These are phyloP conservation scores for Ardeotis arabs DNA, from an alignment of 2,113 vertebrate genomes.

Conservation along the genomic window DNA sequence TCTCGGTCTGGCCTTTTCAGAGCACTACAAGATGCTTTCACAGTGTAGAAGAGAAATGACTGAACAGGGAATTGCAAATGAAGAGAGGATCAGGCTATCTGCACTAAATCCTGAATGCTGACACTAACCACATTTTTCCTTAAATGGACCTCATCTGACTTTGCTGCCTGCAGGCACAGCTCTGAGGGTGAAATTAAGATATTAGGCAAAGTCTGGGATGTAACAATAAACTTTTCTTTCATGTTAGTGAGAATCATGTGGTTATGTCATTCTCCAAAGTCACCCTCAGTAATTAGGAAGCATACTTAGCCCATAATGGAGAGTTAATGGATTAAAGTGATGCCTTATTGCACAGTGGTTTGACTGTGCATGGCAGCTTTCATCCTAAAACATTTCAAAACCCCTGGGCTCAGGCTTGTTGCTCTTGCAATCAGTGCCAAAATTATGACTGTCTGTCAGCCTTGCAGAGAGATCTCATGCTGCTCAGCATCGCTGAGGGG, in stretches of 20 bases:
- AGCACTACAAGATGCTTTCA: neutral
- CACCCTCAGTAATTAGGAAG: conserved; percentile 10
- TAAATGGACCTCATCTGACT: conserved; percentile 29
- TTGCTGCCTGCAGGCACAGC: neutral
- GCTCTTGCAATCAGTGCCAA: neutral
- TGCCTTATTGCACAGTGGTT: conserved; percentile 8
- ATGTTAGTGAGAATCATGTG: neutral
- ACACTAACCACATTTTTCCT: neutral
- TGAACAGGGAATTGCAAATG: conserved; percentile 16
- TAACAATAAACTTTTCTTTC: conserved; percentile 6
- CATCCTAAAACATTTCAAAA: neutral
- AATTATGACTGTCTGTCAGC: neutral
- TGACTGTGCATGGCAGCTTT: neutral
- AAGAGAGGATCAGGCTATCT: neutral
- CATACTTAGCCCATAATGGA: neutral
- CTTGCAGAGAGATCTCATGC: neutral
- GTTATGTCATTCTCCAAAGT: conserved; percentile 17
- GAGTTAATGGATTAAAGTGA: conserved; percentile 38
- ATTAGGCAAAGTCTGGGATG: conserved; percentile 7
- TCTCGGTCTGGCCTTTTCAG: neutral
- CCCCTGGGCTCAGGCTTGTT: neutral
- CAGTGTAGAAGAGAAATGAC: neutral
- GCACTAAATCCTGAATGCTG: neutral
- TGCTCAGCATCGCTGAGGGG: neutral
- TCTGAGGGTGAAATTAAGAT: conserved; percentile 7